Base-by-base conservation (phyloP, 2,888 invertebrate species). In the Branchellion lobata region DNA sequence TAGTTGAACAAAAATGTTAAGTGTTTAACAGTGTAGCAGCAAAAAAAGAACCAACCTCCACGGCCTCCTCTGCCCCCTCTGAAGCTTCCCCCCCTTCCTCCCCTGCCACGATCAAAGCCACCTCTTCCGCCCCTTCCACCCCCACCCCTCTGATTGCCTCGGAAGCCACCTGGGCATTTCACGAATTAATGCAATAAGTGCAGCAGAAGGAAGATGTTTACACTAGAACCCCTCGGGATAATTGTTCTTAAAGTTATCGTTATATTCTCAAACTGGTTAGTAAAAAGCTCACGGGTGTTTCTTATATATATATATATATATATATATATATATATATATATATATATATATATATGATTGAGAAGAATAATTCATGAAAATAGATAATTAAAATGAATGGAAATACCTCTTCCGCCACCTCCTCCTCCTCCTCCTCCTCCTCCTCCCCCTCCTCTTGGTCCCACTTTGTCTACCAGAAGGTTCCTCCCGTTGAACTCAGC, bases 351-450 rank as follows among this genome's bases (percentile, higher is more conserved):
- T n/a, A n/a, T n/a, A n/a, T n/a, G n/a, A n/a, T n/a, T n/a, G n/a
- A n/a, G n/a, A n/a, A n/a, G n/a, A n/a, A n/a, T n/a, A n/a, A n/a
- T n/a, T n/a, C n/a, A n/a, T n/a, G n/a, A n/a, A n/a, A n/a, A n/a
- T n/a, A n/a, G n/a, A 24, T 5, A 57, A 57, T 57, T 57, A 18
- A 57, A 57, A 24, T 57, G n/a, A n/a, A n/a, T n/a, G n/a, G n/a
- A n/a, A n/a, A n/a, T n/a, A n/a, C n/a, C n/a, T n/a, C 61, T n/a
- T 57, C 61, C 21, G 5, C 40, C 40, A 8, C 61, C 40, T 1
- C 40, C 2, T 8, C 29, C 47, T 29, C 79, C 31, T 31, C 80
- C 78, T 34, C 78, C 79, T 51, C 80, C 33, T 31, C 80, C 72
- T 80, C 80, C 72, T 11, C 80, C 73, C 5, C 65, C 31, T 18